Base-by-base conservation (phyloP, 2,888 invertebrate species). In the Teinopalpus imperialis region DNA sequence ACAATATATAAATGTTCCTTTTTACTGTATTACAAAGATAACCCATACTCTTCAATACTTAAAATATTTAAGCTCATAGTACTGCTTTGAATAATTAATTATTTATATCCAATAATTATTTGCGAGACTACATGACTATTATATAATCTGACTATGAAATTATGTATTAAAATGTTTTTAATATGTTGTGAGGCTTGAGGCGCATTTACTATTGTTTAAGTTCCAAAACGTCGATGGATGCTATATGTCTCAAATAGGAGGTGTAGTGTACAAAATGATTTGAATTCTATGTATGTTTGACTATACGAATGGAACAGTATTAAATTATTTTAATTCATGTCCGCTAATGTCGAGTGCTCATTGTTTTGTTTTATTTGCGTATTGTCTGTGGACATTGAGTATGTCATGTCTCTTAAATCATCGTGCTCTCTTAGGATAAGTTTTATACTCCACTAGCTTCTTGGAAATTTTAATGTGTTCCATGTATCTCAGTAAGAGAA, bases 201-300 rank as follows among this genome's bases (percentile, higher is more conserved):
- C 74, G 85, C 86, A 86, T 86, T 85, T 85, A 85, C 68, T 80
- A 78, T 68, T 73, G 69, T 69, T 61, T 70, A 72, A 81, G 75
- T 74, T 75, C 74, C 59, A 61, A 72, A 69, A 67, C 56, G 59
- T 55, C 53, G 51, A 59, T 61, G 54, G 51, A 59, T 61, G 54
- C 51, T 57, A 59, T 63, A 49, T 68, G 66, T 67, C 70, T 63
- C 59, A 61, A 65, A 64, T 68, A 66, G 69, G 65, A 66, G 56
- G 67, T 63, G 61, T 68, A 70, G 69, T 73, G 68, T 74, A 57
- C 57, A 53, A 49, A 48, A 54, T 53, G 59, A 52, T 65, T 51
- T 51, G 54, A 54, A 51, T 49, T 53, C 58, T 53, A 57, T 45
- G 58, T 44, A 31, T 56, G 58, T 56, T 60, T 62, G 58, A 58